A percentile compares a stretch with the other conserved stretches of the same genome.
phyloP scores from a whole-genome alignment of 2,888 invertebrate species.

The Troides helena region DNA sequence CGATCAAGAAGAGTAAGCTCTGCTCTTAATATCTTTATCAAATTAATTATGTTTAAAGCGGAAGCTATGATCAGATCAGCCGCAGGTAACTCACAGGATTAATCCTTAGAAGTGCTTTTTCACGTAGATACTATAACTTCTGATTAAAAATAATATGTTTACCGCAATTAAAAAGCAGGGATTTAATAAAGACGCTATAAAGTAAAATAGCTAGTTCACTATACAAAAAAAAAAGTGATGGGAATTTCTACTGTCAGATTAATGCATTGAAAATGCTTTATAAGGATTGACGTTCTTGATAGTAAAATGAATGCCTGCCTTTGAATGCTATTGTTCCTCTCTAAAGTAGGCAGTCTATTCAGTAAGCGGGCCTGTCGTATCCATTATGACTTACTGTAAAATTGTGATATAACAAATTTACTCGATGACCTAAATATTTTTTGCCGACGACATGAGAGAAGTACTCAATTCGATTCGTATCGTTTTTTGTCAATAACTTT shows the following conservation, averaged over 20 bases:
- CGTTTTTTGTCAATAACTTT: neutral
- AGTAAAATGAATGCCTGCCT: slow-evolving; percentile 25
- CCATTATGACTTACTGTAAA: slow-evolving; percentile 24
- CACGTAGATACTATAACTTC: too few relatives aligned
- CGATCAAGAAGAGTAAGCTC: too few relatives aligned
- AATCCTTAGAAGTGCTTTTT: too few relatives aligned
- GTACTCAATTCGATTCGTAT: neutral
- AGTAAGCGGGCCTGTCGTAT: slow-evolving; percentile 29
- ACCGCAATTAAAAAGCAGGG: too few relatives aligned
- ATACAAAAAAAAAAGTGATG: neutral
- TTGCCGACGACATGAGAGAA: neutral
- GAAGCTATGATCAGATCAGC: too few relatives aligned
- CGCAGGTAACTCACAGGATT: too few relatives aligned
- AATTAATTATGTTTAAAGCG: too few relatives aligned
- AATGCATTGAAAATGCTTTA: slow-evolving; percentile 18
- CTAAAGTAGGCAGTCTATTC: slow-evolving; percentile 32
- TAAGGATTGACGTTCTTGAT: slow-evolving; percentile 28
- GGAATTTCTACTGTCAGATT: neutral
- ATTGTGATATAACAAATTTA: slow-evolving; percentile 25
- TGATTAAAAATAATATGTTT: too few relatives aligned
- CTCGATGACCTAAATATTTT: slow-evolving; percentile 17
- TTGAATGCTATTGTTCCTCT: slow-evolving; percentile 31
- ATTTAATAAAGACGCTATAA: neutral
- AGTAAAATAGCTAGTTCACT: neutral
- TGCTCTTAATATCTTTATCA: too few relatives aligned